Evolutionary conservation across 2,888 invertebrate species (phyloP).

Genomic region (Caenorhabditis macrosperma): DNA sequence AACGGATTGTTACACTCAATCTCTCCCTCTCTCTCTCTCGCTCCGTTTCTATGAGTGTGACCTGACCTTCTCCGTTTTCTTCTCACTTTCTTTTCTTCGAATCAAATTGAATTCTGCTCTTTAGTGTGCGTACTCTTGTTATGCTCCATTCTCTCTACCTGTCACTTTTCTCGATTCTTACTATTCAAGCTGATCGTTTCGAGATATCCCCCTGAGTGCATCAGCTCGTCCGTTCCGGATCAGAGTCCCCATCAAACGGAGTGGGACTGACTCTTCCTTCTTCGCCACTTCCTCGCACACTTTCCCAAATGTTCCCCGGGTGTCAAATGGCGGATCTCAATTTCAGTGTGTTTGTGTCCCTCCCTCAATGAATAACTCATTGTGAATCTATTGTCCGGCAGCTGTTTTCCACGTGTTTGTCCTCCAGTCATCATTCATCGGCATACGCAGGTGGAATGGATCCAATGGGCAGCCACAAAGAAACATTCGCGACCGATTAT

Average conservation of each 20-base stretch:
- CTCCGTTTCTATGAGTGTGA: too few species aligned
- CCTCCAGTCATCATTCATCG: conserved; percentile 33
- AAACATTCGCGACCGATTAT: too few species aligned
- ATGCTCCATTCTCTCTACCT: neutral
- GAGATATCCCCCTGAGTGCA: too few species aligned
- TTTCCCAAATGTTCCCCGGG: neutral
- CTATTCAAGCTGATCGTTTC: neutral
- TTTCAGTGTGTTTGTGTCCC: conserved; percentile 1
- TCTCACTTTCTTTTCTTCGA: conserved; percentile 2
- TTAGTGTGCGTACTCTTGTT: conserved; percentile 1
- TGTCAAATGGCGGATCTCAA: conserved; percentile 20
- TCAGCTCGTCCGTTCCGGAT: too few species aligned
- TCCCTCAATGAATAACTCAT: conserved; percentile 31
- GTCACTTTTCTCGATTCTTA: neutral
- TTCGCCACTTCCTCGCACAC: too few species aligned
- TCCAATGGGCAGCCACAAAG: conserved; percentile 4
- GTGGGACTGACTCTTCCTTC: too few species aligned
- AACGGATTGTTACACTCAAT: conserved; percentile 12
- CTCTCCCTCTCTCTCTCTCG: neutral
- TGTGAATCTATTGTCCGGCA: conserved; percentile 1
- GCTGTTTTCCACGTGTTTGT: conserved; percentile 18
- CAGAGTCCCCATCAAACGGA: too few species aligned
- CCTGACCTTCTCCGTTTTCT: conserved; percentile 11
- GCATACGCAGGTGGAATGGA: too few species aligned
- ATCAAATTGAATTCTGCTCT: conserved; percentile 18